Base-by-base conservation (phyloP, 2,888 invertebrate species). In the Zaprionus lineosus region DNA sequence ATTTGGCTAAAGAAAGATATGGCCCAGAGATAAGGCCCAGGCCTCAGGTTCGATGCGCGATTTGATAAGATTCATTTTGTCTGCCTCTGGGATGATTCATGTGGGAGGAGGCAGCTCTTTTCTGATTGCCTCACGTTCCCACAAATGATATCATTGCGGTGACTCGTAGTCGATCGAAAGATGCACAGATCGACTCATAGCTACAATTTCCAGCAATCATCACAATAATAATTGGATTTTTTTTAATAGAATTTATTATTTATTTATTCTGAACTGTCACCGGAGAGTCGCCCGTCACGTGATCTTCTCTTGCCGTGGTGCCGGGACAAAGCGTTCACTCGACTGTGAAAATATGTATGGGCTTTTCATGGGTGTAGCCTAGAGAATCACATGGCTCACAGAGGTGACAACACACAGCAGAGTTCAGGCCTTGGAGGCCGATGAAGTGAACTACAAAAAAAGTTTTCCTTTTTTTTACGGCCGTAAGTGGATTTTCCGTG, bases 51-150 rank as follows among this genome's bases (percentile, higher is more conserved):
- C 21, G 11, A 15, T 47, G 37, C 24, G 11, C 15, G 31, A 14
- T 43, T 18, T 48, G 68, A 69, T 69, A 56, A 69, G 68, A 71
- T 56, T 55, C n/a, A n/a, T n/a, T n/a, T n/a, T n/a, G n/a, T n/a
- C n/a, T n/a, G n/a, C n/a, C n/a, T n/a, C n/a, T n/a, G n/a, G n/a
- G n/a, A n/a, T n/a, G n/a, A n/a, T n/a, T n/a, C n/a, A n/a, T n/a
- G n/a, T n/a, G n/a, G n/a, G n/a, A n/a, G n/a, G n/a, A 41, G 34
- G 31, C 31, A 15, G n/a, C 36, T 26, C 48, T 21, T 19, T 29
- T 14, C 40, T 33, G 47, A 50, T 59, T 59, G 43, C 40, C 52
- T 52, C 69, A 59, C 69, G 33, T 67, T 72, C 48, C 2, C 4
- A n/a, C n/a, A n/a, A n/a, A n/a, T n/a, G n/a, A n/a, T n/a, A n/a